Base-by-base conservation (phyloP, 35 echinoderm and acorn worm species). In the Chiridota heheva region DNA sequence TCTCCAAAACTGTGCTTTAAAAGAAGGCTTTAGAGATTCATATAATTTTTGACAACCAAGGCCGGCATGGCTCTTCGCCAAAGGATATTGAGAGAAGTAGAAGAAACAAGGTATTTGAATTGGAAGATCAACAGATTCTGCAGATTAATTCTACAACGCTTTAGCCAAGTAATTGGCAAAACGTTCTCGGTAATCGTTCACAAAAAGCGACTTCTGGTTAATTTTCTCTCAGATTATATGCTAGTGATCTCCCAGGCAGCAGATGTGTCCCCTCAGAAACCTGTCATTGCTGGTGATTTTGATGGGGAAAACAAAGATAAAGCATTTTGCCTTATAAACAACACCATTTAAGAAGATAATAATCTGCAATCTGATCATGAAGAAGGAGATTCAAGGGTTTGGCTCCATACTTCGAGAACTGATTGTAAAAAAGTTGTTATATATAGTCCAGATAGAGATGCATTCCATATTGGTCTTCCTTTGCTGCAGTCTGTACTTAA, bases 41-140 rank as follows among this genome's bases (percentile, higher is more conserved):
- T 31, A 36, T 83, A 27, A 41, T 83, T 4, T 83, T 83, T 71
- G 81, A 83, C 56, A 41, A 83, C 57, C 81, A 63, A 0, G 63
- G 64, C 24, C 61, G 81, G 7, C 81, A 83, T 83, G 81, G 81
- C 36, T 2, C 25, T 1, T 33, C 31, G 30, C 81, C 63, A 1
- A 83, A 83, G 34, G 81, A 83, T 27, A 68, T 71, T 70, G 81
- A 83, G 31, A 0, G 81, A 37, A 22, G 3, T 7, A 69, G 81
- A 24, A 31, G 81, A 55, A 66, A 83, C 45, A 58, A 12, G n/a
- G n/a, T n/a, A n/a, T n/a, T 8, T 24, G 40, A 49, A 6, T 55
- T 10, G 73, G 35, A n/a, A 72, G 12, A 65, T 8, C 1, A 1
- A 72, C 34, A 12, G 7, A 72, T 13, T 34, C 38, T 46, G 6